Percentiles rank a stretch among this genome's conserved stretches.
These are phyloP conservation scores for Spisula subtruncata DNA, from an alignment of 2,888 invertebrate species.

Conservation along the genomic window DNA sequence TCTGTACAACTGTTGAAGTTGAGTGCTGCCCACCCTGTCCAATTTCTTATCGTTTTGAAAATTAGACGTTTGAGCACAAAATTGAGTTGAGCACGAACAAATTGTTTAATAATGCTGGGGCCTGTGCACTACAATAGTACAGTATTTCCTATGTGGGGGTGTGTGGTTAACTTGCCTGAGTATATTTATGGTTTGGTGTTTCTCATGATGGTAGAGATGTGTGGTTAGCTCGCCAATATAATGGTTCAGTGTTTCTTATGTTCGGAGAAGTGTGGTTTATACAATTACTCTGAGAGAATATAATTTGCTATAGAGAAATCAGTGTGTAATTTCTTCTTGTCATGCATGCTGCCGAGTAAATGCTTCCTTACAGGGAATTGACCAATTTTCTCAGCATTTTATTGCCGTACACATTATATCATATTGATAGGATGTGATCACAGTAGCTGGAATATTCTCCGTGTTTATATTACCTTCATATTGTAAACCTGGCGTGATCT, in stretches of 20 bases:
- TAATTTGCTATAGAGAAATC: constrained; percentile 42
- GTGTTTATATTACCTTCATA: not conserved
- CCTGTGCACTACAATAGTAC: too few species aligned
- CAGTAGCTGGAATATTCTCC: not conserved
- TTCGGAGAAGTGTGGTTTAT: constrained; percentile 34
- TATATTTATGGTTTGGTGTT: not conserved
- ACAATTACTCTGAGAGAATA: constrained; percentile 38
- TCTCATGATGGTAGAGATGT: not conserved
- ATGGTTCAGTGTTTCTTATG: not conserved
- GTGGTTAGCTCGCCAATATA: too few species aligned
- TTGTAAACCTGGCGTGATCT: not conserved
- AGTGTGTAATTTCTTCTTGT: constrained; percentile 33
- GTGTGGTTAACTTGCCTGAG: too few species aligned
- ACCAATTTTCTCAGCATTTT: constrained; percentile 46
- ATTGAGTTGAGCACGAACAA: too few species aligned
- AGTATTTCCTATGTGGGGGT: too few species aligned
- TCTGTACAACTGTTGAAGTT: too few species aligned
- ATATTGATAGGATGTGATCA: constrained; percentile 20
- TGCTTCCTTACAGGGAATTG: constrained; percentile 36
- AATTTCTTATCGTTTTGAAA: too few species aligned
- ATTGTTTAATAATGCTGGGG: too few species aligned
- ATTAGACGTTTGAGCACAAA: too few species aligned
- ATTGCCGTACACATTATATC: constrained; percentile 25
- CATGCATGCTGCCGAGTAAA: constrained; percentile 34
- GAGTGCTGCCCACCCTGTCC: too few species aligned